Conservation (phyloP, 2,113 vertebrate species). For the Perca fluviatilis region DNA sequence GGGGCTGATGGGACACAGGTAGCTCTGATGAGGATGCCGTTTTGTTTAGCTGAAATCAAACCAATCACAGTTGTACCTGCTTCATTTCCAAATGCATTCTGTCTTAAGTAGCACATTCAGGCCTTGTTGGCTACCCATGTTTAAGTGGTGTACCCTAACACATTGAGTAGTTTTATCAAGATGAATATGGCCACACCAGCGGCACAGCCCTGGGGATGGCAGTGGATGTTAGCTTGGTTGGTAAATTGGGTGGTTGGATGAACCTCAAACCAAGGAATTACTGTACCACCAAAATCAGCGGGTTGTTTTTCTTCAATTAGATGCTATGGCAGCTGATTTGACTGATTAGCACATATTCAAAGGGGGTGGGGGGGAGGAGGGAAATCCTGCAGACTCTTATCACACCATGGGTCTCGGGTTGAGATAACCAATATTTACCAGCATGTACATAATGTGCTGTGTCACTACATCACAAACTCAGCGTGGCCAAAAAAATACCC, state of each 20-base stretch:
- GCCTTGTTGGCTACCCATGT: not conserved
- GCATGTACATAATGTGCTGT: too few species aligned
- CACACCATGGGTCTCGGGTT: not conserved
- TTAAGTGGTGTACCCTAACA: not conserved
- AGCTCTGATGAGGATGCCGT: not conserved
- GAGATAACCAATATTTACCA: not conserved
- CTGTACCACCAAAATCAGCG: conserved; percentile 14
- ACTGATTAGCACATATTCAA: conserved; percentile 42
- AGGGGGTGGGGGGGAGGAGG: not conserved
- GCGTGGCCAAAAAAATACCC: too few species aligned
- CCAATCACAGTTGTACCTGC: not conserved
- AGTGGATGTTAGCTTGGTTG: not conserved
- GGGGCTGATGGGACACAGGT: not conserved
- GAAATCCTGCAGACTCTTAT: conserved; percentile 22
- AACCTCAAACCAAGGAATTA: not conserved
- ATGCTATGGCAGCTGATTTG: conserved; percentile 39
- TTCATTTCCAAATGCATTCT: conserved; percentile 2
- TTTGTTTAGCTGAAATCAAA: conserved; percentile 15
- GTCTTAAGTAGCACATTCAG: not conserved
- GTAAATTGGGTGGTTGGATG: too few species aligned
- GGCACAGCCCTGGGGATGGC: not conserved
- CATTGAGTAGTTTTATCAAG: not conserved
- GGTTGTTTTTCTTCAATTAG: conserved; percentile 26
- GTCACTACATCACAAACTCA: too few species aligned
- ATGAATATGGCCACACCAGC: not conserved